Percentiles rank a stretch among this genome's conserved stretches.
phyloP scores from a whole-genome alignment of 2,888 invertebrate species.

The Antheraea yamamai region DNA sequence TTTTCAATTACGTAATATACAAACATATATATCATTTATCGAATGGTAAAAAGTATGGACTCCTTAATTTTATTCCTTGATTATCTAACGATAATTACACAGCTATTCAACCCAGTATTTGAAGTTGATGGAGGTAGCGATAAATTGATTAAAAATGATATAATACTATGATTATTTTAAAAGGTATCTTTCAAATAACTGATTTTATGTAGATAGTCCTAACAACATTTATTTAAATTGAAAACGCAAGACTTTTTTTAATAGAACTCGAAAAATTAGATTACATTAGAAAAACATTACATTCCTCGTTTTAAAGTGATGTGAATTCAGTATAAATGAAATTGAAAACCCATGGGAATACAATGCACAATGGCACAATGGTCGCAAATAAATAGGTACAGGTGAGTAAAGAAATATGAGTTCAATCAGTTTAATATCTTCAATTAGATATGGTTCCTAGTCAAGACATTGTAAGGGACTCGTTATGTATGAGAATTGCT shows the following conservation, averaged over 20 bases:
- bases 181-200: neutral
- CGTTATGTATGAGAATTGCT: neutral
- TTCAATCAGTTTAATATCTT: constrained; percentile 65
- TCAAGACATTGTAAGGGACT: constrained; percentile 30
- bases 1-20: neutral
- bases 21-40: neutral
- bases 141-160: neutral
- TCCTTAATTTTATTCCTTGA: neutral
- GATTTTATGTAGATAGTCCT: neutral
- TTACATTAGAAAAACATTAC: no score
- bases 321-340: neutral
- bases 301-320: neutral
- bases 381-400: neutral
- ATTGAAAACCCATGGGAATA: neutral
- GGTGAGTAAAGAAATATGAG: constrained; percentile 46
- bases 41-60: neutral
- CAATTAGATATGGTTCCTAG: constrained; percentile 69
- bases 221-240: neutral
- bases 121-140: neutral
- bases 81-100: neutral
- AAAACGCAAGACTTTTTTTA: neutral
- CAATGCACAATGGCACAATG: neutral
- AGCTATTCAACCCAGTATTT: neutral
- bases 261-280: no score
- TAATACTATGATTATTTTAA: neutral